Percentiles rank a stretch among this genome's conserved stretches.
These are phyloP conservation scores for Phalacrocorax carbo DNA, from an alignment of 2,113 vertebrate species.

Conservation along the genomic window DNA sequence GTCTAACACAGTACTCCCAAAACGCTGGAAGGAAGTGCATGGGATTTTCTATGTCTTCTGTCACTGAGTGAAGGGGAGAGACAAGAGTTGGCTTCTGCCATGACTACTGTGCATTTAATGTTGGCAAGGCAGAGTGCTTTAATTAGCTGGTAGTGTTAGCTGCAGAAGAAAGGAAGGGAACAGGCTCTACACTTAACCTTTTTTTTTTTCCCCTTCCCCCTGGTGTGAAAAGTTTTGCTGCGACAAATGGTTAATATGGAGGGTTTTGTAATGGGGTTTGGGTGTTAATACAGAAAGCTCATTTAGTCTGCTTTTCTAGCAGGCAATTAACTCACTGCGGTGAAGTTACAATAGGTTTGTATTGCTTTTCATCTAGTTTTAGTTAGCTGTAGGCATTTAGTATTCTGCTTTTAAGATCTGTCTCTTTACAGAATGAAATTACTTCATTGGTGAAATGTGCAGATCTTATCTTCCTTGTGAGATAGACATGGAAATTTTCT, in stretches of 20 bases:
- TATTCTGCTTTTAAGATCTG: neutral
- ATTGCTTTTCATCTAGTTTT: neutral
- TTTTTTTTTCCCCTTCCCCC: neutral
- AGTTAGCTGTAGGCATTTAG: neutral
- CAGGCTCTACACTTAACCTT: neutral
- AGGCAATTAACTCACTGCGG: neutral
- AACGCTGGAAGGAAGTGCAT: neutral
- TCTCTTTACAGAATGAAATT: neutral
- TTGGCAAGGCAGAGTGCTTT: neutral
- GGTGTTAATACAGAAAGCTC: neutral
- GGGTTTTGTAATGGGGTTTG: neutral
- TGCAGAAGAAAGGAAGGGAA: neutral
- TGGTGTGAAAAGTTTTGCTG: neutral
- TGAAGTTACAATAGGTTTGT: neutral
- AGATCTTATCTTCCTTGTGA: neutral
- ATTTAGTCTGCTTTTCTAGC: neutral
- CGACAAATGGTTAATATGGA: neutral
- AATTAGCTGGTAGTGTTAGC: neutral
- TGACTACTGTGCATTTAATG: neutral
- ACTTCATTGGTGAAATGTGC: neutral
- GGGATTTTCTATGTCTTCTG: neutral
- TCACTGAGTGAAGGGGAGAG: neutral
- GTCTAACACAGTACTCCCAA: neutral
- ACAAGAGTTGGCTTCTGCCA: neutral
- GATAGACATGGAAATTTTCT: neutral